Evolutionary conservation across 2,113 vertebrate species (phyloP).

Genomic region (Gasterosteus aculeatus): DNA sequence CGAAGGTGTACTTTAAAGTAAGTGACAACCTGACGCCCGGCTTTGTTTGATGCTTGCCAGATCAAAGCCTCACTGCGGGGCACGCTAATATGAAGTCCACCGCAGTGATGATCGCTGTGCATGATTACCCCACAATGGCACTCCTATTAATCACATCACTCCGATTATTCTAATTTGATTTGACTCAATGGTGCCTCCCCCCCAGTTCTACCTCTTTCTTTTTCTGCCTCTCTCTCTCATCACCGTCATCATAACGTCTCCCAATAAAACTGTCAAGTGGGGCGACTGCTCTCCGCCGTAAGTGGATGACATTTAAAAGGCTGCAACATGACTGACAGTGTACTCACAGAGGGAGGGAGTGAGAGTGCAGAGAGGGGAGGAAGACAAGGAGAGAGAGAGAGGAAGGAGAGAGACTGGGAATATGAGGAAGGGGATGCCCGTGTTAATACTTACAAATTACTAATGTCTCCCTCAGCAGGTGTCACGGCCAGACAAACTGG

Average conservation of each 20-base stretch:
- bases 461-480: slow-evolving; percentile 84
- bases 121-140: slow-evolving; percentile 83
- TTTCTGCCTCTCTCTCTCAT: slow-evolving; percentile 58
- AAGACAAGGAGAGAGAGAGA: slow-evolving; percentile 56
- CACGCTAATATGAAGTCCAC: slow-evolving; percentile 81
- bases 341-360: slow-evolving; percentile 79
- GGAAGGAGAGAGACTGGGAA: slow-evolving; percentile 61
- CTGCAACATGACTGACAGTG: slow-evolving; percentile 81
- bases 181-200: slow-evolving; percentile 75
- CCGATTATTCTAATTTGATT: slow-evolving; percentile 82
- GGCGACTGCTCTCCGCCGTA: slow-evolving; percentile 77
- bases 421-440: slow-evolving; percentile 74
- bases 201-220: slow-evolving; percentile 52
- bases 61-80: slow-evolving; percentile 80
- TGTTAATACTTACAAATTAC: slow-evolving; percentile 84
- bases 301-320: slow-evolving; percentile 83
- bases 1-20: slow-evolving; percentile 80
- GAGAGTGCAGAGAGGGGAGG: slow-evolving; percentile 64
- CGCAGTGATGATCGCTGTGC: slow-evolving; percentile 79
- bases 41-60: slow-evolving; percentile 79
- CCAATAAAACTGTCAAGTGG: slow-evolving; percentile 80
- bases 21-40: slow-evolving; percentile 79
- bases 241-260: slow-evolving; percentile 70
- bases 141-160: slow-evolving; percentile 84
- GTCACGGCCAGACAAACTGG: slow-evolving; percentile 79